phyloP scores from a whole-genome alignment of 1,140 invertebrate genomes.

The Papilio helenus region DNA sequence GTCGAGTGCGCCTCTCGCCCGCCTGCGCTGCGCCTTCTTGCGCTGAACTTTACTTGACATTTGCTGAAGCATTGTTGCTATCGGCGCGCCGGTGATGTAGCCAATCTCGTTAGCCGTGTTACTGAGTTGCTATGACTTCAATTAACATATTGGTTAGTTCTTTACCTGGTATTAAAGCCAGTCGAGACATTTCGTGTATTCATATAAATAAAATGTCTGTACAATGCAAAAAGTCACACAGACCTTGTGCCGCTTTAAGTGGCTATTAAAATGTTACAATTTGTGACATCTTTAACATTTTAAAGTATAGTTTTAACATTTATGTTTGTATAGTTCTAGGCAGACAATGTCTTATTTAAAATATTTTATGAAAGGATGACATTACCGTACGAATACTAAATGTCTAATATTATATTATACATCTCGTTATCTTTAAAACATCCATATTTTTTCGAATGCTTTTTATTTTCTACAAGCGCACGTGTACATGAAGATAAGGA shows the following conservation, averaged over 20 bases:
- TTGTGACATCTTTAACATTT: conserved; percentile 5
- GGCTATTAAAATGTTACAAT: neutral
- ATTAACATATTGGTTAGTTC: conserved; percentile 14
- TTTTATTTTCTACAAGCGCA: neutral
- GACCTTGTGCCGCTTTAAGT: neutral
- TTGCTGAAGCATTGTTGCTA: conserved; percentile 21
- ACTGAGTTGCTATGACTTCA: conserved; percentile 14
- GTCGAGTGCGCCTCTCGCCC: conserved; percentile 42
- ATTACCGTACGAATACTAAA: neutral
- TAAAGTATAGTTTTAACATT: neutral
- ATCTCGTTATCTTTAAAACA: neutral
- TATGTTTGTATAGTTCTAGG: neutral
- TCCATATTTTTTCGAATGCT: neutral
- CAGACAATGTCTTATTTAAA: neutral
- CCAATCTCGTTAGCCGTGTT: conserved; percentile 21
- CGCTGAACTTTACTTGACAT: conserved; percentile 44
- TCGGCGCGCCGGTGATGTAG: conserved; percentile 15
- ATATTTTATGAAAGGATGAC: neutral
- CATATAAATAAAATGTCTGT: neutral
- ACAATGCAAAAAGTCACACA: neutral
- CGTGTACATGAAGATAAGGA: neutral
- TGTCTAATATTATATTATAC: neutral
- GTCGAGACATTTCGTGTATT: neutral
- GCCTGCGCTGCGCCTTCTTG: conserved; percentile 18
- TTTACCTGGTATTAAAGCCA: neutral